Evolutionary conservation across 2,113 vertebrate genomes (phyloP).

Genomic region (Anoura caudifer): DNA sequence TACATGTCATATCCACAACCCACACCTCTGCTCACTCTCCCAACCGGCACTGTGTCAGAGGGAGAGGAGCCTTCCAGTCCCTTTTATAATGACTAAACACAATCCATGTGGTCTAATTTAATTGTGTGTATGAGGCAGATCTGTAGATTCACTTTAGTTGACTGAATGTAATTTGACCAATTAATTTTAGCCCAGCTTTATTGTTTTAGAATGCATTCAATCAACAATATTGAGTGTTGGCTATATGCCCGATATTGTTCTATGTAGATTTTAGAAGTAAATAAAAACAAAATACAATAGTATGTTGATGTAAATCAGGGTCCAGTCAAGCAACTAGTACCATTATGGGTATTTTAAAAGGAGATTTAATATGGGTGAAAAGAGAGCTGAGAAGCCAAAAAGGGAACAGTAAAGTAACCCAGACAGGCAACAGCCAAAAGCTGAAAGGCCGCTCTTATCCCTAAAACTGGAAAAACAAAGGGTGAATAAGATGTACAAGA

Average conservation of each 20-base stretch:
- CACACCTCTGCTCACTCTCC: background rate
- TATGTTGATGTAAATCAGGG: background rate
- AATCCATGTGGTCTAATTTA: constrained; percentile 35
- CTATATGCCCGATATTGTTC: background rate
- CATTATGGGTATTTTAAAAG: background rate
- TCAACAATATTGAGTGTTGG: constrained; percentile 35
- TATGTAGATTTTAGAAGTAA: background rate
- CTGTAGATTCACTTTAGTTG: constrained; percentile 44
- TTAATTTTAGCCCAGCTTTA: background rate
- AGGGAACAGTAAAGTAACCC: background rate
- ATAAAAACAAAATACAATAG: background rate
- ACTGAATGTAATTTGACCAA: constrained; percentile 32
- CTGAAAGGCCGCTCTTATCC: background rate
- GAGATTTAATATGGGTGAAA: background rate
- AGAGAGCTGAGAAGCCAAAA: background rate
- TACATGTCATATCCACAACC: background rate
- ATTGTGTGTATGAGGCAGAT: constrained; percentile 29
- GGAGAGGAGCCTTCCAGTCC: background rate
- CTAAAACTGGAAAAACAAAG: background rate
- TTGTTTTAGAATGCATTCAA: constrained; percentile 23
- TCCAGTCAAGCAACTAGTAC: background rate
- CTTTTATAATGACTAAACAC: constrained; percentile 34
- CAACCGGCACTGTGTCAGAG: constrained; percentile 46
- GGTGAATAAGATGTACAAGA: background rate
- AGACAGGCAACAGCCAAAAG: background rate